Evolutionary conservation across 2,113 vertebrate species (phyloP), one percentile per base, ranked within the genome.

Genomic region (Labeo catla): DNA sequence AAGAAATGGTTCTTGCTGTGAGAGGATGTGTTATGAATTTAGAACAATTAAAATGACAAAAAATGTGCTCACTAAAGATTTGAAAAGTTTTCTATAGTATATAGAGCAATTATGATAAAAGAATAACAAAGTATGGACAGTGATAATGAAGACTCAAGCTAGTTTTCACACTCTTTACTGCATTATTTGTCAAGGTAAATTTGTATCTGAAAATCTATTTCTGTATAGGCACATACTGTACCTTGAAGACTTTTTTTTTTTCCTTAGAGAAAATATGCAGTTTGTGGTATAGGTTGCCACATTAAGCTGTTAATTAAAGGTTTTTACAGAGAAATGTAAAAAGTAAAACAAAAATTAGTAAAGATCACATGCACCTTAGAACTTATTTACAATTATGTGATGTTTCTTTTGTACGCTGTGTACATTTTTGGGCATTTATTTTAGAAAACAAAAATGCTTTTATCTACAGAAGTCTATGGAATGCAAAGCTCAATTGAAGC

Each of bases 1-100:
- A 43, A 68, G 39, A 70, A 54, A 76, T 8, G n/a, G 73, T 15
- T 28, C n/a, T 50, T 76, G n/a, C 73, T 79, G n/a, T 79, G 39
- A 63, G 39, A 63, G 12, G 21, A 80, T 45, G 57, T 80, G 6
- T 61, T 80, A 36, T 63, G 36, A 45, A 45, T 80, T 63, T 63
- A 45, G 6, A 59, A 39, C 43, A 81, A 81, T 49, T 63, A 9
- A 49, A 81, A 28, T 39, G 28, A 19, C 28, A 3, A 21, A 21
- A 28, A 80, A 80, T 57, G 28, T 21, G 34, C 52, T 59, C 2
- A 49, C n/a, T 49, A 11, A 76, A 76, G 72, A 76, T 23, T 10
- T 28, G 1, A 49, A 28, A 76, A 50, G 4, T 21, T 11, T 21
- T 45, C 36, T 68, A 36, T 68, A 61, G 57, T 61, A 61, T 66